These are phyloP conservation scores for Merops nubicus DNA, from an alignment of 2,113 vertebrate genomes.

Conservation along the genomic window DNA sequence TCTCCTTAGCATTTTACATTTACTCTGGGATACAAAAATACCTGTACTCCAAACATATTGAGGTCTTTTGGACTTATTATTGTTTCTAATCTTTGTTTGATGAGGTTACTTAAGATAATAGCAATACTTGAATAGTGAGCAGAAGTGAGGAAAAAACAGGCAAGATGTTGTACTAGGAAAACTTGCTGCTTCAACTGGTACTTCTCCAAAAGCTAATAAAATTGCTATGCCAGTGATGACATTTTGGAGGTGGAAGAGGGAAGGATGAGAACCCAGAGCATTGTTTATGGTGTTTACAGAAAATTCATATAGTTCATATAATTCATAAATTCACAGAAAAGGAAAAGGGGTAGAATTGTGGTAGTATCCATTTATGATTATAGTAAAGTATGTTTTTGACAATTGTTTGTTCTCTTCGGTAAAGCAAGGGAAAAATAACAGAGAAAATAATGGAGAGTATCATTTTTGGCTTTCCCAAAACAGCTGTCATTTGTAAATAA, in stretches of 20 bases:
- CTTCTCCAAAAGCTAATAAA: background rate
- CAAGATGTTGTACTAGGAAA: background rate
- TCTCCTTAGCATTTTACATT: background rate
- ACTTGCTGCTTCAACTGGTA: background rate
- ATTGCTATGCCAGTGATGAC: background rate
- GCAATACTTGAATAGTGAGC: background rate
- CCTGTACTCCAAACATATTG: background rate
- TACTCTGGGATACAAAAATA: background rate
- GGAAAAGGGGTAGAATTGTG: background rate
- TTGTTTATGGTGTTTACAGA: background rate
- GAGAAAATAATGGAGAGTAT: background rate
- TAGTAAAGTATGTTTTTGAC: background rate
- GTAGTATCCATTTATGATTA: background rate
- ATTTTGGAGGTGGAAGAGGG: background rate
- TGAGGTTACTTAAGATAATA: background rate
- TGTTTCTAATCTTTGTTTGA: background rate
- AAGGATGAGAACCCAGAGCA: background rate
- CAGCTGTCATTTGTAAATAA: slow-evolving; percentile 19
- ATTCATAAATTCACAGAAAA: no score
- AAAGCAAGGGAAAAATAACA: background rate
- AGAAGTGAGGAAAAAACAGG: background rate
- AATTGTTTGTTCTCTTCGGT: background rate
- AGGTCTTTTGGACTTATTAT: background rate
- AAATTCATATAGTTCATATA: background rate
- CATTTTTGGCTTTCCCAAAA: background rate